A percentile compares a stretch with the other conserved stretches of the same genome.
These are phyloP conservation scores for Eutolmus rufibarbis DNA, from an alignment of 2,888 invertebrate genomes.

Conservation along the genomic window DNA sequence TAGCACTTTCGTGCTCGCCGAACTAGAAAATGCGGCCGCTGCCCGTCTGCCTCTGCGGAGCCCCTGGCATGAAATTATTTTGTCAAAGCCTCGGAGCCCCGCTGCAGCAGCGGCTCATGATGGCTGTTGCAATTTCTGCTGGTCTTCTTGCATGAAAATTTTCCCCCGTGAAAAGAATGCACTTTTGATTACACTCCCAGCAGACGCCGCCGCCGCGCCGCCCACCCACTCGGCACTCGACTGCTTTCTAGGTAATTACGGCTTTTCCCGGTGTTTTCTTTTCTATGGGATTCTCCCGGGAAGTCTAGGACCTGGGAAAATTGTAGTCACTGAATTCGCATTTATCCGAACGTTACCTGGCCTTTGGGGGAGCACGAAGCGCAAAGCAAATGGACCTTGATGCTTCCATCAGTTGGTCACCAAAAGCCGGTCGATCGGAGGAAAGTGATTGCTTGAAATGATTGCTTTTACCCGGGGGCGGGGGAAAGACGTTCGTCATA, in stretches of 20 bases:
- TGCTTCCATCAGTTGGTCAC: background rate
- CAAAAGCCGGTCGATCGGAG: background rate
- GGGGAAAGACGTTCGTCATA: background rate
- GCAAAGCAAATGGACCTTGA: background rate
- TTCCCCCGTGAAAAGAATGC: background rate
- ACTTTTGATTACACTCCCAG: background rate
- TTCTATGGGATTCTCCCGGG: background rate
- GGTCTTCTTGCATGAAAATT: background rate
- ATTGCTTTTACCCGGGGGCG: background rate
- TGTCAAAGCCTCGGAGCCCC: background rate
- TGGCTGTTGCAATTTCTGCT: no score
- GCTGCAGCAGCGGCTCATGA: background rate
- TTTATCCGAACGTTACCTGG: background rate
- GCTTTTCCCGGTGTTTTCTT: background rate
- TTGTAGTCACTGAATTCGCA: background rate
- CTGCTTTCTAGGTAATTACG: background rate
- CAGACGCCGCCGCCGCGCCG: background rate
- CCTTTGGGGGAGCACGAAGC: background rate
- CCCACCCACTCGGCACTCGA: background rate
- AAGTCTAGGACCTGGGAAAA: background rate
- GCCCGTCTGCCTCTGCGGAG: background rate
- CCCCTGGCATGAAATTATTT: background rate
- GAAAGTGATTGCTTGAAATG: background rate
- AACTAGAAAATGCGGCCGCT: background rate
- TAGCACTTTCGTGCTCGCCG: background rate